Conservation (phyloP, 2,113 vertebrate species). For the Atherinomorus stipes region DNA sequence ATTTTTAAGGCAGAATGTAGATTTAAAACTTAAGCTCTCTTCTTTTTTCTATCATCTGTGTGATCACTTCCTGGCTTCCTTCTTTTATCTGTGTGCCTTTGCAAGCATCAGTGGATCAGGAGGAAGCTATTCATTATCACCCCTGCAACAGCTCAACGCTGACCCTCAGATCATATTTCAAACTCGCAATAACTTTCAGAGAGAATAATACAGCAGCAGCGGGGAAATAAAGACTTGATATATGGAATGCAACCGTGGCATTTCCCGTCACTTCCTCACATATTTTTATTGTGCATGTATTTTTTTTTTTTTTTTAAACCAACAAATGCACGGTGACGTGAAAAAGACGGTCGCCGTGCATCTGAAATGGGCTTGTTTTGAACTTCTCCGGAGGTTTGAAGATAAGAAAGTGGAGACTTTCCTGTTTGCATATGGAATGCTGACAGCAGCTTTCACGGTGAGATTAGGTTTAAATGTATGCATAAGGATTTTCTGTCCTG, state of each 20-base stretch:
- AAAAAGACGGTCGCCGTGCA: neutral
- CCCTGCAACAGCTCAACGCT: neutral
- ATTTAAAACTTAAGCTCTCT: neutral
- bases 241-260: slow-evolving; percentile 16
- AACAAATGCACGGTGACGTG: neutral
- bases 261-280: slow-evolving; percentile 33
- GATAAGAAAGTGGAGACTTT: slow-evolving; percentile 7
- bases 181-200: slow-evolving; percentile 33
- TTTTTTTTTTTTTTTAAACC: slow-evolving; percentile 15
- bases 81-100: slow-evolving; percentile 2
- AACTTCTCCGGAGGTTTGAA: neutral
- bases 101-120: slow-evolving; percentile 41
- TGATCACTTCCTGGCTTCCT: neutral
- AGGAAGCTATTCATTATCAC: slow-evolving; percentile 43
- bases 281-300: slow-evolving; percentile 17
- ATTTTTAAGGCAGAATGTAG: neutral
- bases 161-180: slow-evolving; percentile 50
- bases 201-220: slow-evolving; percentile 23
- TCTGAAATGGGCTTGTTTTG: neutral
- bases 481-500: neutral
- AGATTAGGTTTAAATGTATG: slow-evolving; percentile 16
- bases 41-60: neutral
- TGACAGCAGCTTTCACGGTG: slow-evolving; percentile 7
- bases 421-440: slow-evolving; percentile 4
- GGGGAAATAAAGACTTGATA: slow-evolving; percentile 36